These are phyloP conservation scores for Podargus strigoides DNA, from an alignment of 2,797 vertebrate genomes.

Conservation along the genomic window DNA sequence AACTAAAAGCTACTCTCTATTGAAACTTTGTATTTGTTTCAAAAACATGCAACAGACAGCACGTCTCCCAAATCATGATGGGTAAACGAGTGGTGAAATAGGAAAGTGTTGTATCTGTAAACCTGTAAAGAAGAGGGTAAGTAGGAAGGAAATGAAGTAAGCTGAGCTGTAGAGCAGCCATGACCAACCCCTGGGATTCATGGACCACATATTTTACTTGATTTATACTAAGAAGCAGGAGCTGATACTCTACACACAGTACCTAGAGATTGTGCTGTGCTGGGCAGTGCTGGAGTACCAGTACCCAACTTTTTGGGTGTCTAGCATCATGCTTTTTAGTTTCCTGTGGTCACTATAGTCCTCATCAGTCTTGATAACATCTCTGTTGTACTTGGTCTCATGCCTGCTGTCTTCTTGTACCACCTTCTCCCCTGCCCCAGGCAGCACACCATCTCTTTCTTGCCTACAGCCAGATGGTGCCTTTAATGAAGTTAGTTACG, in stretches of 20 bases:
- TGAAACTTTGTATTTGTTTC: not conserved
- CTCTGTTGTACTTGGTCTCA: not conserved
- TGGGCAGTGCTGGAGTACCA: accelerated
- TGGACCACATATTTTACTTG: not conserved
- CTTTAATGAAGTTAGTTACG: not conserved
- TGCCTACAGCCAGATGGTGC: not conserved
- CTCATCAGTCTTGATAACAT: not conserved
- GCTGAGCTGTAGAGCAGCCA: not conserved
- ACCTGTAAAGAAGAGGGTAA: not conserved
- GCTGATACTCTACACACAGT: not conserved
- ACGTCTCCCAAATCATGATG: not conserved
- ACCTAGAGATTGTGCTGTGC: not conserved
- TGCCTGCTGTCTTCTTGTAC: not conserved
- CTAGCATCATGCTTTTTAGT: not conserved
- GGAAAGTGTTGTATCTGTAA: not conserved
- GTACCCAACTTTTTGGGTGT: not conserved
- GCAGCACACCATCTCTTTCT: accelerated
- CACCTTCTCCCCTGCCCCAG: not conserved
- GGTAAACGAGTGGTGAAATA: not conserved
- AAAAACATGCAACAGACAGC: not conserved
- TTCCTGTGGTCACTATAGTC: not conserved
- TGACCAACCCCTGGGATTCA: not conserved
- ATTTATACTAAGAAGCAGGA: not conserved
- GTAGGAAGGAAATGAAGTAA: not conserved
- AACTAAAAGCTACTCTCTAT: not conserved